A percentile compares a stretch with the other conserved stretches of the same genome.
These are phyloP conservation scores for Gadus macrocephalus DNA, from an alignment of 2,113 vertebrate species.

Conservation along the genomic window DNA sequence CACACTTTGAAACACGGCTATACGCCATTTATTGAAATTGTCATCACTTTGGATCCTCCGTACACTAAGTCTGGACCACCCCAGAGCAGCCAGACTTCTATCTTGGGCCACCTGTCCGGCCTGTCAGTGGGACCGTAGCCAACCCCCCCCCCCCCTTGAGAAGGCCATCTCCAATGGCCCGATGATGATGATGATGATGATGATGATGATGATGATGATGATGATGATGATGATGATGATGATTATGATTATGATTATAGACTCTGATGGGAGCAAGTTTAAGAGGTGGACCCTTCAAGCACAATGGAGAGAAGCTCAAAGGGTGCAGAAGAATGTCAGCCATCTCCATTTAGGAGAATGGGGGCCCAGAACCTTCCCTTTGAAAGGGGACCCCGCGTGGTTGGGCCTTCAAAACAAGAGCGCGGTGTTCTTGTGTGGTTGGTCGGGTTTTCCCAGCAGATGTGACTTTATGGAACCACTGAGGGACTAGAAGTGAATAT, in stretches of 20 bases:
- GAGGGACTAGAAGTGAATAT: too few relatives aligned
- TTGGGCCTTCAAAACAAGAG: conserved; percentile 68
- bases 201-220: too few relatives aligned
- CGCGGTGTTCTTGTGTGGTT: conserved; percentile 45
- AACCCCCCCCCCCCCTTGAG: conserved; percentile 22
- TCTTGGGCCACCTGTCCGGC: conserved; percentile 20
- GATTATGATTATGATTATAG: conserved; percentile 17
- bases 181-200: conserved; percentile 17
- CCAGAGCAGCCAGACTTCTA: background rate
- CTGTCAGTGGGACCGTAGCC: background rate
- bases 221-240: conserved; percentile 25
- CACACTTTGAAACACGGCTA: too few relatives aligned
- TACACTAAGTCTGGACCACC: conserved; percentile 5
- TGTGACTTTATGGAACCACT: background rate
- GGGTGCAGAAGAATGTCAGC: conserved; percentile 51
- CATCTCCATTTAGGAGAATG: conserved; percentile 64
- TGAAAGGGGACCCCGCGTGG: conserved; percentile 43
- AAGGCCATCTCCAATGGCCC: conserved; percentile 39
- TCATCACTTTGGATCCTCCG: too few relatives aligned
- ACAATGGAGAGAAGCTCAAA: conserved; percentile 45
- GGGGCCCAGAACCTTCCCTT: conserved; percentile 49
- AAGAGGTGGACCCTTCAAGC: conserved; percentile 48
- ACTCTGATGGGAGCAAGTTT: conserved; percentile 21
- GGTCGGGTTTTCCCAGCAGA: conserved; percentile 32
- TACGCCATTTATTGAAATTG: too few relatives aligned